Evolutionary conservation across 2,113 vertebrate species (phyloP).

Genomic region (Phoxinus phoxinus): DNA sequence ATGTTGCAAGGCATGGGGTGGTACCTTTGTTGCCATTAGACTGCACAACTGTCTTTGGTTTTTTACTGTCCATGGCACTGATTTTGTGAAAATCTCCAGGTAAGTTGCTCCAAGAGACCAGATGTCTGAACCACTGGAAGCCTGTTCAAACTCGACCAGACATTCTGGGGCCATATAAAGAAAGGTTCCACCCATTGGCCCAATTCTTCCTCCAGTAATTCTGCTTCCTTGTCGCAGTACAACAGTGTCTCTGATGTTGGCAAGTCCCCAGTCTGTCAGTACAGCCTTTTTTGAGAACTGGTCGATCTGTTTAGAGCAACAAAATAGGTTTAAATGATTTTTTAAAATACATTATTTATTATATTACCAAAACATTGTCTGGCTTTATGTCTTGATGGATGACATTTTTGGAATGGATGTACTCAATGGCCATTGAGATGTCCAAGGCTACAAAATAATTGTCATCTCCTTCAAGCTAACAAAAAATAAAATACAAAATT

Average conservation of each 20-base stretch:
- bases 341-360: too few species aligned
- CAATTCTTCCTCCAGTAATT: neutral
- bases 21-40: neutral
- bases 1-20: neutral
- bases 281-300: neutral
- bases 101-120: conserved; percentile 18
- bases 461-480: too few species aligned
- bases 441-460: too few species aligned
- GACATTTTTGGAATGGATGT: too few species aligned
- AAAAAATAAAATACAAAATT: too few species aligned
- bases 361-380: too few species aligned
- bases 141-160: neutral
- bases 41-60: neutral
- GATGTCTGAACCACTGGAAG: neutral
- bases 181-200: conserved; percentile 17
- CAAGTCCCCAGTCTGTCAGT: neutral
- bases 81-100: conserved; percentile 34
- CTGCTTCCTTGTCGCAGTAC: neutral
- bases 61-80: neutral
- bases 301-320: neutral
- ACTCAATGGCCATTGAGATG: too few species aligned
- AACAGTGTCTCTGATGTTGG: neutral
- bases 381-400: too few species aligned
- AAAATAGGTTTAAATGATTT: too few species aligned
- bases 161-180: conserved; percentile 23